Base-by-base conservation (phyloP, 2,888 invertebrate species). In the Pherbina coryleti region DNA sequence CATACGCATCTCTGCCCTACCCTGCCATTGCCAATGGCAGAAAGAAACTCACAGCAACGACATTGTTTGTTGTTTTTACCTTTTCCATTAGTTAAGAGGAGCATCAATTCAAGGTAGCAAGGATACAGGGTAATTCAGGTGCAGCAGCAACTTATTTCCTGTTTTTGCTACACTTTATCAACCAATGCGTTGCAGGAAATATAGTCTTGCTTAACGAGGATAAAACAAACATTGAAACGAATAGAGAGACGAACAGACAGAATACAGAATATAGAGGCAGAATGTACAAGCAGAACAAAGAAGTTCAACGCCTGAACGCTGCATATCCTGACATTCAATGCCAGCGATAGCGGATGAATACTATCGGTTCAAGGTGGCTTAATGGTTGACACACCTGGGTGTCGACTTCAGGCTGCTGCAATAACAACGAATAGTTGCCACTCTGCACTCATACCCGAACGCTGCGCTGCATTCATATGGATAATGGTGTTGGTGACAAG, bases 291-390 rank as follows among this genome's bases (percentile, higher is more conserved):
- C 5, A 37, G 11, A 1, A 37, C 37, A 37, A n/a, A 19, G 5
- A 9, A 34, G 22, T 67, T 67, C 37, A n/a, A 31, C 44, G 19
- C 19, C 67, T 34, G 31, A 19, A 37, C 22, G 37, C 37, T 37
- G 28, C 28, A 37, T 44, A 37, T 67, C 67, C 67, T 67, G 67
- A 67, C 44, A 34, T 67, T 67, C 67, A 67, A 67, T 67, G 22
- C 67, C 67, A 37, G 9, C 19, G 67, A 19, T 67, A 60, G 28
- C 57, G 57, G 28, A 28, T 60, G 44, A 44, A 14, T 44, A 11
- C 44, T 44, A 44, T 28, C 25, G 60, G 25, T 60, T 28, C 22
- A 22, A 60, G 60, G 60, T 60, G 28, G 28, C 25, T 22, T 60
- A 17, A 17, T 25, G 19, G 14, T 14, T 28, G 17, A 60, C 25